These are phyloP conservation scores for Rhinoderma darwinii DNA, from an alignment of 2,113 vertebrate species.

Conservation along the genomic window DNA sequence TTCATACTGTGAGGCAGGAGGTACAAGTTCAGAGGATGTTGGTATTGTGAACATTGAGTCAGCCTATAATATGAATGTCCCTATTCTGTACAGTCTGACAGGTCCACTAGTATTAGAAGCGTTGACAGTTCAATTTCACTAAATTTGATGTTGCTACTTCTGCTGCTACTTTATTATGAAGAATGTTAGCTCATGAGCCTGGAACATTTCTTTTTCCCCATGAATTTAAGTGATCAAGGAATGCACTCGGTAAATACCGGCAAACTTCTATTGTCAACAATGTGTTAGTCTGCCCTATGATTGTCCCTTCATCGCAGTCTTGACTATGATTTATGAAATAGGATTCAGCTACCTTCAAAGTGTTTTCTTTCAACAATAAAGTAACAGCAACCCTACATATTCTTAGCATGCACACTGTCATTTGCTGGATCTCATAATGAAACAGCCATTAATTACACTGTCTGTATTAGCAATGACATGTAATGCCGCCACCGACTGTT, in stretches of 20 bases:
- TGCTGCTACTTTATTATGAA: background rate
- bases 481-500: constrained; percentile 15
- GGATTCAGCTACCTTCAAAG: constrained; percentile 42
- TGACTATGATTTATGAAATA: constrained; percentile 49
- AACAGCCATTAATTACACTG: constrained; percentile 32
- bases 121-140: background rate
- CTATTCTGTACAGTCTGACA: background rate
- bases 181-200: background rate
- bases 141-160: background rate
- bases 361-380: constrained; percentile 15
- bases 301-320: background rate
- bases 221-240: constrained; percentile 21
- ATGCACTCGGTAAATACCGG: constrained; percentile 22
- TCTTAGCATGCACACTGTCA: constrained; percentile 38
- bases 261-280: constrained; percentile 8
- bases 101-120: background rate
- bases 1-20: background rate
- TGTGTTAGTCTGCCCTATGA: background rate
- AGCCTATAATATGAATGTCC: too few species aligned
- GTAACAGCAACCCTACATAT: background rate
- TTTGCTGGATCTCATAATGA: constrained; percentile 39
- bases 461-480: constrained; percentile 37
- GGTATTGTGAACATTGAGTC: background rate
- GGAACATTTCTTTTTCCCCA: background rate
- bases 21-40: background rate